phyloP scores from a whole-genome alignment of 1,140 invertebrate species.

The Drosophila mayri region DNA sequence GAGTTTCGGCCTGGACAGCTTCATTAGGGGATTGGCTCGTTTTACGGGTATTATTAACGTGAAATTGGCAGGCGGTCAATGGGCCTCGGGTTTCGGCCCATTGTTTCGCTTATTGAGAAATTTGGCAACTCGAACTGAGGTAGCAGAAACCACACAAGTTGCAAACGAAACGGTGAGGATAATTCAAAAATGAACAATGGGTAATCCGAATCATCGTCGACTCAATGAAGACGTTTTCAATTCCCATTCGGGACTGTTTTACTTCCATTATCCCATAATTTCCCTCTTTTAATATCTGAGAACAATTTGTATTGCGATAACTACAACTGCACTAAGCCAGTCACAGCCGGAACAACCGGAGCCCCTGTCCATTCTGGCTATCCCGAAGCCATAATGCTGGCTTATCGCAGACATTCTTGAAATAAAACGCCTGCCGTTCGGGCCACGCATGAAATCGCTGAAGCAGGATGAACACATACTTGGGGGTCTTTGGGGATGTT shows the following conservation, averaged over 20 bases:
- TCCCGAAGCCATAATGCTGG: slow-evolving; percentile 54
- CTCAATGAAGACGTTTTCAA: slow-evolving; percentile 27
- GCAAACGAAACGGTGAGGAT: slow-evolving; percentile 18
- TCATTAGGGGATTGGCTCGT: slow-evolving; percentile 69
- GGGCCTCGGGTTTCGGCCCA: slow-evolving; percentile 37
- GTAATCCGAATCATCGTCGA: slow-evolving; percentile 41
- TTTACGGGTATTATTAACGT: slow-evolving; percentile 73
- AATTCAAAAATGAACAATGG: slow-evolving; percentile 40
- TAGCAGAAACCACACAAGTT: slow-evolving; percentile 49
- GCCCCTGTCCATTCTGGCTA: slow-evolving; percentile 21
- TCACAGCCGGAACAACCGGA: slow-evolving; percentile 1
- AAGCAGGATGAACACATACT: slow-evolving; percentile 27
- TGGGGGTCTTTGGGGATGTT: slow-evolving; percentile 10
- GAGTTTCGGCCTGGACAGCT: slow-evolving; percentile 46
- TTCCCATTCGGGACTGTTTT: slow-evolving; percentile 28
- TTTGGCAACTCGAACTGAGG: slow-evolving; percentile 20
- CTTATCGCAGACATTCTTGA: slow-evolving; percentile 65
- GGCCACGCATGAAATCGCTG: slow-evolving; percentile 60
- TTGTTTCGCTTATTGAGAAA: slow-evolving; percentile 49
- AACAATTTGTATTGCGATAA: slow-evolving; percentile 38
- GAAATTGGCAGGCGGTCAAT: slow-evolving; percentile 55
- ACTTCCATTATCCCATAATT: slow-evolving; percentile 41
- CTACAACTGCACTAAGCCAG: slow-evolving; percentile 37
- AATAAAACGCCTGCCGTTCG: slow-evolving; percentile 51
- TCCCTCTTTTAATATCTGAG: slow-evolving; percentile 20